These are phyloP conservation scores for Hippopotamyrus pictus DNA, from an alignment of 2,797 vertebrate species.

Conservation along the genomic window DNA sequence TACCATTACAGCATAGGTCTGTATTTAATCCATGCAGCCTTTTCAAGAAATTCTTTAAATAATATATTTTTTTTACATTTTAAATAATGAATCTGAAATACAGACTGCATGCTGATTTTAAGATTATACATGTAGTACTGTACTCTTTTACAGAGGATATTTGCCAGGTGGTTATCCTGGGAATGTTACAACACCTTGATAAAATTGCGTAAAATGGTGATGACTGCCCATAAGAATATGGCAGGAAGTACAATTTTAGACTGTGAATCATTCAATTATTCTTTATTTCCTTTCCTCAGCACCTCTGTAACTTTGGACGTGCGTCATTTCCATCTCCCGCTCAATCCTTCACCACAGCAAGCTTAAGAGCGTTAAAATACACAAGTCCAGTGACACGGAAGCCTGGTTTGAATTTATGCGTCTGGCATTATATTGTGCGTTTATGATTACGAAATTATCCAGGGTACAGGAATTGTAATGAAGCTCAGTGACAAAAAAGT, in stretches of 20 bases:
- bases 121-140: background rate
- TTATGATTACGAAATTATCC: slow-evolving; percentile 1
- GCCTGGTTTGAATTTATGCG: background rate
- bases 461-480: background rate
- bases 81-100: background rate
- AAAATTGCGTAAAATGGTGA: background rate
- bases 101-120: background rate
- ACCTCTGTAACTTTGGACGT: background rate
- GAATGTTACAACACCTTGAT: background rate
- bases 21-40: background rate
- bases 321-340: background rate
- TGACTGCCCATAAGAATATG: background rate
- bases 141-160: background rate
- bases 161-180: background rate
- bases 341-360: background rate
- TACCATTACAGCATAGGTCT: background rate
- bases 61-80: background rate
- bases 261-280: background rate
- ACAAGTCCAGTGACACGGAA: background rate
- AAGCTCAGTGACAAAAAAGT: background rate
- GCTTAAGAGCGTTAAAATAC: background rate
- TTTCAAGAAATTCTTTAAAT: background rate
- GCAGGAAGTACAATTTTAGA: background rate
- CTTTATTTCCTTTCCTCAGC: background rate
- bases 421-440: background rate